Evolutionary conservation across 2,797 vertebrate species (phyloP).

Genomic region (Mus caroli): DNA sequence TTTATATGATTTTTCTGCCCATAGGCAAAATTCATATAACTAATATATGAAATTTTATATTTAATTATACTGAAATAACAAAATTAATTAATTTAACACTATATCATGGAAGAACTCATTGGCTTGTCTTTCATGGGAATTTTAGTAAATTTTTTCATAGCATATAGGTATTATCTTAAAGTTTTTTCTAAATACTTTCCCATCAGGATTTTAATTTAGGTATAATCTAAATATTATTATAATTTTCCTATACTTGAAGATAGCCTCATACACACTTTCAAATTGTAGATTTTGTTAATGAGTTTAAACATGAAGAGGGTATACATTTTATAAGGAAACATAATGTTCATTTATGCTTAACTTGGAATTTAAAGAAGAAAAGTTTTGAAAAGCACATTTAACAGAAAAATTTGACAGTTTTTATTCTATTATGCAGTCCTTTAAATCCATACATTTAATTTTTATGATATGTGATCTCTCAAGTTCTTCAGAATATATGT

Average conservation of each 20-base stretch:
- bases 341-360: background rate
- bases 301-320: background rate
- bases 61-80: background rate
- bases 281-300: slow-evolving; percentile 10
- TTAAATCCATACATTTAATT: background rate
- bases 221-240: background rate
- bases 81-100: slow-evolving; percentile 4
- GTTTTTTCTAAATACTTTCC: background rate
- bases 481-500: background rate
- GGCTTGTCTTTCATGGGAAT: background rate
- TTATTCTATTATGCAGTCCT: background rate
- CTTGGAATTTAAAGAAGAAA: background rate
- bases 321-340: background rate
- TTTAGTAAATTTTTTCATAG: background rate
- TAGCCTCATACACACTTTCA: background rate
- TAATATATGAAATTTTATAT: background rate
- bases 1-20: background rate
- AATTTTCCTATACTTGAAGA: background rate
- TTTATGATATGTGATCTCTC: background rate
- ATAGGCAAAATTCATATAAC: background rate
- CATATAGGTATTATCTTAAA: background rate
- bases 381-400: background rate
- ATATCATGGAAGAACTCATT: background rate
- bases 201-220: background rate
- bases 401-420: background rate